Conservation (phyloP, 2,797 vertebrate genomes). For the Chaetophractus vellerosus region DNA sequence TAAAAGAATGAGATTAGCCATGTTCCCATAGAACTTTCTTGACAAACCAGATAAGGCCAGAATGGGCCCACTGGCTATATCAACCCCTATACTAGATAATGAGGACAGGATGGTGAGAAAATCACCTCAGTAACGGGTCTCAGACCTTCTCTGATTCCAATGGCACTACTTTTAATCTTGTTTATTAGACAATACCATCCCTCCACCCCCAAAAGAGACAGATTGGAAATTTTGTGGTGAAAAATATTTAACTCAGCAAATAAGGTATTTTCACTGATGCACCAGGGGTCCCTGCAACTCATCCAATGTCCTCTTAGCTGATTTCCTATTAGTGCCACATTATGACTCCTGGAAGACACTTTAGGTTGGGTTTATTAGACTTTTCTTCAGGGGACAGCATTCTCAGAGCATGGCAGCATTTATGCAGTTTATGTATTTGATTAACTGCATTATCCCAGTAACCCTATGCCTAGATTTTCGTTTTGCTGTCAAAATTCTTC, state of each 20-base stretch:
- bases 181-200: not conserved
- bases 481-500: not conserved
- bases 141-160: not conserved
- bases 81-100: not conserved
- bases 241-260: conserved; percentile 35
- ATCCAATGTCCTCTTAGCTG: not conserved
- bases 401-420: too few relatives aligned
- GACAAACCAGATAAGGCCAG: not conserved
- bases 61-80: not conserved
- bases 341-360: conserved; percentile 23
- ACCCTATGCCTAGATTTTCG: not conserved
- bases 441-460: not conserved
- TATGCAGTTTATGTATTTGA: conserved; percentile 34
- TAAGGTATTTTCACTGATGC: not conserved
- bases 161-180: not conserved
- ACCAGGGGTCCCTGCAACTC: not conserved
- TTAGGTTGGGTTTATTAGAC: conserved; percentile 47
- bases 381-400: not conserved
- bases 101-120: not conserved
- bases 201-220: not conserved
- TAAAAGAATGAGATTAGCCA: not conserved
- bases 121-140: not conserved
- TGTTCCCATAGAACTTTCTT: conserved; percentile 55
- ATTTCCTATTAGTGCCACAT: conserved; percentile 27
- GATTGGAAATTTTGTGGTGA: not conserved